Evolutionary conservation across 2,797 vertebrate genomes (phyloP).

Genomic region (Tokudaia tokunoshimensis): DNA sequence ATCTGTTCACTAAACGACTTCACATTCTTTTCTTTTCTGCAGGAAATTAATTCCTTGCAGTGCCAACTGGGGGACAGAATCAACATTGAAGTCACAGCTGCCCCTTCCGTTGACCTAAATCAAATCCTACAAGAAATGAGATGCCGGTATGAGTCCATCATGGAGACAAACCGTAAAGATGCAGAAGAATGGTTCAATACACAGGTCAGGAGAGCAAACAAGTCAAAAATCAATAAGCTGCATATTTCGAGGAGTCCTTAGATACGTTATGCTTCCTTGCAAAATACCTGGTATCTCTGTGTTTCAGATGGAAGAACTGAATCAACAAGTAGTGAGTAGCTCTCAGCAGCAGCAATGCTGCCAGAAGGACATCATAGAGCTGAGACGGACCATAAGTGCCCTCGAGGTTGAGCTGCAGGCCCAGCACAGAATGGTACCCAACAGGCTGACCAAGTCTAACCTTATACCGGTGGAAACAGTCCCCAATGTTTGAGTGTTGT

Average conservation of each 20-base stretch:
- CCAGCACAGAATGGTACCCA: conserved; percentile 83
- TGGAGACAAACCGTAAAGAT: conserved; percentile 82
- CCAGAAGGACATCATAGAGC: conserved; percentile 76
- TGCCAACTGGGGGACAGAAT: conserved; percentile 82
- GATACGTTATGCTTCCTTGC: neutral
- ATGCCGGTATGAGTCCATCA: conserved; percentile 80
- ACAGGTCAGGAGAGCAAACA: conserved; percentile 72
- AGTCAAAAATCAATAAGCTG: neutral
- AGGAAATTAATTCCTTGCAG: conserved; percentile 80
- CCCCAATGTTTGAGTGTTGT: neutral
- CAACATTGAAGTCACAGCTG: conserved; percentile 77
- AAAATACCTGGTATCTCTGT: neutral
- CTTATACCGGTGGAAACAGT: neutral
- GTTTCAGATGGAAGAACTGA: conserved; percentile 80
- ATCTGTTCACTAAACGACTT: neutral
- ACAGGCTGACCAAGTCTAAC: neutral
- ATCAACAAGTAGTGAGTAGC: conserved; percentile 68
- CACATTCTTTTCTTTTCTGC: neutral
- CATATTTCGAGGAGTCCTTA: neutral
- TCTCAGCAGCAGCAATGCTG: conserved; percentile 85
- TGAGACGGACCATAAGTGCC: conserved; percentile 84
- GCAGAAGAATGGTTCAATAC: conserved; percentile 80
- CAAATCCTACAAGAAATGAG: conserved; percentile 79
- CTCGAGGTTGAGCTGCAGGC: conserved; percentile 86
- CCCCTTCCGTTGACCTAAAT: conserved; percentile 80